A percentile compares a stretch with the other conserved stretches of the same genome.
phyloP scores from a whole-genome alignment of 2,797 vertebrate species.

The Cichlasoma orientale region DNA sequence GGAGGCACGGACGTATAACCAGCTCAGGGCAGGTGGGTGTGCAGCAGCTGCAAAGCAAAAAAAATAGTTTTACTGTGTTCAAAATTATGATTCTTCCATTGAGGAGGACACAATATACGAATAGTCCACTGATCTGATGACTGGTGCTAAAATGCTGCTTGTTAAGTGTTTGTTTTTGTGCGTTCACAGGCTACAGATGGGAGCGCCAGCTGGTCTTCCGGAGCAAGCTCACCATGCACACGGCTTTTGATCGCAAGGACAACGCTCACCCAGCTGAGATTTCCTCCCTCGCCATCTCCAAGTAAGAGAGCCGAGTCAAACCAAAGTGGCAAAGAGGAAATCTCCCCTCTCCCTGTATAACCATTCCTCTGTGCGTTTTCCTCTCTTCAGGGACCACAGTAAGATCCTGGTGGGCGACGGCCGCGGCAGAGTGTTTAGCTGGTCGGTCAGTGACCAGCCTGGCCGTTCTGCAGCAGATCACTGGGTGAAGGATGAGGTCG shows the following conservation, averaged over 20 bases:
- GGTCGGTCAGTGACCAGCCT: constrained; percentile 97
- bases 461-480: constrained; percentile 96
- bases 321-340: background rate
- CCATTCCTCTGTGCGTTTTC: too few relatives aligned
- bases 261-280: constrained; percentile 96
- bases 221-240: constrained; percentile 99
- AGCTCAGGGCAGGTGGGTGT: constrained; percentile 89
- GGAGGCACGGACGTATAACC: constrained; percentile 88
- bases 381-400: constrained; percentile 90
- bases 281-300: constrained; percentile 92
- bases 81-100: background rate
- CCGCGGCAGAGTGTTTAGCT: constrained; percentile 96
- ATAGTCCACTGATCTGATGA: background rate
- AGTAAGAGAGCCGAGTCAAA: constrained; percentile 77
- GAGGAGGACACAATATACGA: background rate
- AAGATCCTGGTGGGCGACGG: constrained; percentile 94
- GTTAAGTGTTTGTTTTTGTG: constrained; percentile 25
- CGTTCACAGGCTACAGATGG: constrained; percentile 90
- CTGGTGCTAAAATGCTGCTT: background rate
- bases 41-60: rapidly evolving
- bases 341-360: too few relatives aligned
- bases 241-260: constrained; percentile 97
- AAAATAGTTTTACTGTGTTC: rapidly evolving
- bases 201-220: constrained; percentile 97
- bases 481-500: constrained; percentile 99